These are phyloP conservation scores for Siniperca knerii DNA, from an alignment of 2,113 vertebrate species.

Conservation along the genomic window DNA sequence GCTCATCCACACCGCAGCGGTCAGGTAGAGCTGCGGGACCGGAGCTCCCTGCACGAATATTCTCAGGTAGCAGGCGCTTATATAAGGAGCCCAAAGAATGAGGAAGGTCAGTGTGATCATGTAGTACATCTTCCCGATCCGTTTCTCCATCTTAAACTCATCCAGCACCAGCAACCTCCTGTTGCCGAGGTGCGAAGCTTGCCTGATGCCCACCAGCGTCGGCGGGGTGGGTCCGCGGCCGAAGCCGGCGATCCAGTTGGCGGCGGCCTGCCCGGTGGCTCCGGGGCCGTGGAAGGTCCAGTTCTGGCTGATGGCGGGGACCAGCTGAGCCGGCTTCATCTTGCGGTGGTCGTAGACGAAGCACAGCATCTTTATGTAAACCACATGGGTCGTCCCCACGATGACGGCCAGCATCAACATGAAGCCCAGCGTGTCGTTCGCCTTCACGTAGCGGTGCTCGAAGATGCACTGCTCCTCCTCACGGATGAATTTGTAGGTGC, in stretches of 20 bases:
- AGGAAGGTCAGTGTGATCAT: slow-evolving; percentile 95
- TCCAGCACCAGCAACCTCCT: slow-evolving; percentile 95
- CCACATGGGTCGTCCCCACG: slow-evolving; percentile 92
- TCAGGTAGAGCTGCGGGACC: slow-evolving; percentile 93
- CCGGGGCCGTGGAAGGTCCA: slow-evolving; percentile 98
- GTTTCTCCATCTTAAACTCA: slow-evolving; percentile 97
- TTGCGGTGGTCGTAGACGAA: slow-evolving; percentile 97
- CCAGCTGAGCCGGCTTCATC: slow-evolving; percentile 96
- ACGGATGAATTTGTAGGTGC: slow-evolving; percentile 92
- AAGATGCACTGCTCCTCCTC: slow-evolving; percentile 96
- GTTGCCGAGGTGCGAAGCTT: slow-evolving; percentile 89
- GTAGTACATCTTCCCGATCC: slow-evolving; percentile 98
- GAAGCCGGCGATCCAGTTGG: slow-evolving; percentile 98
- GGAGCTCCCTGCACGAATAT: slow-evolving; percentile 90
- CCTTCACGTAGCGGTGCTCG: slow-evolving; percentile 95
- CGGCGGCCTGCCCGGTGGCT: slow-evolving; percentile 95
- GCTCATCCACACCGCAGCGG: slow-evolving; percentile 95
- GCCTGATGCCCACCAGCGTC: slow-evolving; percentile 94
- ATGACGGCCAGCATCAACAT: slow-evolving; percentile 94
- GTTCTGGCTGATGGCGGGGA: slow-evolving; percentile 97
- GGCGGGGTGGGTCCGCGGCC: slow-evolving; percentile 95
- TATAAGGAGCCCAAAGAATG: slow-evolving; percentile 95
- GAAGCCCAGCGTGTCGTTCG: slow-evolving; percentile 95
- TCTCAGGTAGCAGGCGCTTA: slow-evolving; percentile 93
- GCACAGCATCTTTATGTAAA: slow-evolving; percentile 95